Base-by-base conservation (phyloP, 2,888 invertebrate genomes). In the Nipponacmea schrenckii region DNA sequence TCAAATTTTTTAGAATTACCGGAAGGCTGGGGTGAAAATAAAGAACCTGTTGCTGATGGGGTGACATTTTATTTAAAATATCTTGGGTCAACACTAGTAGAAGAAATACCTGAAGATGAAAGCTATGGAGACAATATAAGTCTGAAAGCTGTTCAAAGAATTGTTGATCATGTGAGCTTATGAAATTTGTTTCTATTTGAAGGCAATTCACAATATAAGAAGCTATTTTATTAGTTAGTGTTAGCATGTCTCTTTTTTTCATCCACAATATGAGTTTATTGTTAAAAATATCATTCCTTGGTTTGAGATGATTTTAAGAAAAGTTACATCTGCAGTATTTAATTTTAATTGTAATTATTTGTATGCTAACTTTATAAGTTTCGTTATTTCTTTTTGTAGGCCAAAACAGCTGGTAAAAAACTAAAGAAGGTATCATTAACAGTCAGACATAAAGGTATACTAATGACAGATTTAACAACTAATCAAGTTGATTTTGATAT, bases 391-490 rank as follows among this genome's bases (percentile, higher is more conserved):
- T 72, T 74, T 64, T 89, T 87, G n/a, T 84, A 91, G 91, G 91
- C 91, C 12, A 92, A 92, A 84, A 91, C 91, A 44, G 90, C 90
- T 78, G 91, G 90, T 0, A 91, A 91, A 69, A 92, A 92, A 83
- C 88, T 92, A 44, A 90, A 90, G 74, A 90, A 93, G 74, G 94
- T 95, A 62, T 92, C 92, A 70, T 86, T 96, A 69, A 93, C 93
- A 70, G 93, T 95, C 69, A 94, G 93, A 74, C 90, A 93, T 0
- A 92, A 92, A 80, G 95, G 95, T 67, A 94, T 96, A 78, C 91
- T 92, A 73, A 93, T 95, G 77, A 92, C 92, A 4, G 94, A 95
- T 83, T 90, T 92, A 0, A 91, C 92, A 39, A 91, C 93, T 4
- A 93, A 93, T 75, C 93, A 94, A 81, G 92, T 93, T 74, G 91